phyloP scores from a whole-genome alignment of 2,888 invertebrate species.

The Cryptocheilus praepositus region DNA sequence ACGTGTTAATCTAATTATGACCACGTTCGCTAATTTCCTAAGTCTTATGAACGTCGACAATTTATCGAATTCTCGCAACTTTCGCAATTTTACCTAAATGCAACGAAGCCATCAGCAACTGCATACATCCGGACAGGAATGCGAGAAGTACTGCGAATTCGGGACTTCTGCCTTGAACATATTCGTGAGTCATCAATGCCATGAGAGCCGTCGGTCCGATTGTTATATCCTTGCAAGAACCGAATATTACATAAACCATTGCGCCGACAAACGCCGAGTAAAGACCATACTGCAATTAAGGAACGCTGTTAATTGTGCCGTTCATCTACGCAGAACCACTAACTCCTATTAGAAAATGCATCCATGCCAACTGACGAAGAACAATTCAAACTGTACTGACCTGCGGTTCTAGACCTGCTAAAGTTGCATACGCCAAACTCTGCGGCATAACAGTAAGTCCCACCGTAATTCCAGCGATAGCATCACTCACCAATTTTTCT shows the following conservation, averaged over 20 bases:
- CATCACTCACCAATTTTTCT: conserved; percentile 86
- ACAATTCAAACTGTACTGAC: too few species aligned
- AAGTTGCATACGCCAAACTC: conserved; percentile 92
- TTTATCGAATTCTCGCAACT: not conserved
- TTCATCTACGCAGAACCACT: too few species aligned
- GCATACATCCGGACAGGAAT: conserved; percentile 88
- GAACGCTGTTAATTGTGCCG: not conserved
- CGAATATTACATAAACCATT: conserved; percentile 92
- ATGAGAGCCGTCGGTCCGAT: conserved; percentile 96
- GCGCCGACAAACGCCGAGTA: conserved; percentile 97
- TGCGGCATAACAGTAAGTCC: conserved; percentile 96
- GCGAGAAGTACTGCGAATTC: conserved; percentile 90
- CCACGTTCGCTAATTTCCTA: too few species aligned
- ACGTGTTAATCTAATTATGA: too few species aligned
- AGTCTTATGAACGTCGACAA: too few species aligned
- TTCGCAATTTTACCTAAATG: conserved; percentile 81
- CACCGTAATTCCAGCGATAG: conserved; percentile 94
- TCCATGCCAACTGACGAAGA: too few species aligned
- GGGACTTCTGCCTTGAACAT: conserved; percentile 82
- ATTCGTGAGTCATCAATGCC: conserved; percentile 92
- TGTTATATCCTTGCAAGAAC: conserved; percentile 91
- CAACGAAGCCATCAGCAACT: conserved; percentile 87
- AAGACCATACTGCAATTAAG: conserved; percentile 87
- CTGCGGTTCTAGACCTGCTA: conserved; percentile 91
- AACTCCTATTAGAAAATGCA: too few species aligned